These are phyloP conservation scores for Choloepus hoffmanni DNA, from an alignment of 2,113 vertebrate species.

Conservation along the genomic window DNA sequence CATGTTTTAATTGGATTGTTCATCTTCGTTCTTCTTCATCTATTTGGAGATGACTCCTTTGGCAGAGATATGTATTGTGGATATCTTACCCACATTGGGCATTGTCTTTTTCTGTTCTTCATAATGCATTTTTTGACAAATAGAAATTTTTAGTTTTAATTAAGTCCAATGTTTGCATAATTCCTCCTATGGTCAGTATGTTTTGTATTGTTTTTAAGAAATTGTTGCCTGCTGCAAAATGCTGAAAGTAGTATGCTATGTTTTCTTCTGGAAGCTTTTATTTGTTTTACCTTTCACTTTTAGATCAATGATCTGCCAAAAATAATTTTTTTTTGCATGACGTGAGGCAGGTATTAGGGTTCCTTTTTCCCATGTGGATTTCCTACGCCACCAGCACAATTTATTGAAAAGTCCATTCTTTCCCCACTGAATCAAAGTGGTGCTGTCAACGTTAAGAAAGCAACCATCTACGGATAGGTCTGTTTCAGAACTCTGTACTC, in stretches of 20 bases:
- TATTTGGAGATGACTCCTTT: background rate
- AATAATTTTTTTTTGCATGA: background rate
- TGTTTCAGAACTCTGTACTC: background rate
- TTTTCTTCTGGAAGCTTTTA: background rate
- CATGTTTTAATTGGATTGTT: background rate
- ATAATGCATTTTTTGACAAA: background rate
- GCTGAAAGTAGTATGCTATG: background rate
- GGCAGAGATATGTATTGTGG: background rate
- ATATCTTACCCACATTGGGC: background rate
- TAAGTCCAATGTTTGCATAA: background rate
- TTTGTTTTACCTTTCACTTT: background rate
- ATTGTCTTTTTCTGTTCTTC: background rate
- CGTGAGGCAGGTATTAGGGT: background rate
- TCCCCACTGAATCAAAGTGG: background rate
- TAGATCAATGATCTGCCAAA: background rate
- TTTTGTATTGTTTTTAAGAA: background rate
- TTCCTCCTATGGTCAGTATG: background rate
- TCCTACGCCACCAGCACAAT: background rate
- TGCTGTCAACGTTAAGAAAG: background rate
- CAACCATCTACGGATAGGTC: background rate
- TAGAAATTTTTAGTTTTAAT: background rate
- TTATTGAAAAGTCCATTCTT: background rate
- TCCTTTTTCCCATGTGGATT: background rate
- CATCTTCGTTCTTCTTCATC: background rate
- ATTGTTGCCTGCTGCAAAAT: accelerated